A percentile compares a stretch with the other conserved stretches of the same genome.
Evolutionary conservation across 2,797 vertebrate species (phyloP).

Genomic region (Bufotes viridis): DNA sequence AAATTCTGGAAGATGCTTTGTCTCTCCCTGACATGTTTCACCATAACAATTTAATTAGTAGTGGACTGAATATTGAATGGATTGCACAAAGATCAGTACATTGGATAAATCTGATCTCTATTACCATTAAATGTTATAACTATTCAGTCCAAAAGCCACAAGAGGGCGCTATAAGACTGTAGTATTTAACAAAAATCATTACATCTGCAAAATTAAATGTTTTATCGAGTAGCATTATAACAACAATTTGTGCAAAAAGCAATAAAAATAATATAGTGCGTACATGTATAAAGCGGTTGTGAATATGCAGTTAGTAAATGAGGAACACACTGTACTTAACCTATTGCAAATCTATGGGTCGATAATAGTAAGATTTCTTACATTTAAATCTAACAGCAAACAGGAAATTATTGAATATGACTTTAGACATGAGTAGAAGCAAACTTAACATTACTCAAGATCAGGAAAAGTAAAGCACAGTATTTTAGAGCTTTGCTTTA

Average conservation of each 20-base stretch:
- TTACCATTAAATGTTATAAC: not conserved
- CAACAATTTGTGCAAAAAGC: not conserved
- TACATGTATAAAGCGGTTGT: not conserved
- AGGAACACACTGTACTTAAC: not conserved
- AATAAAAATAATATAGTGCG: not conserved
- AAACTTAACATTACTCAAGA: not conserved
- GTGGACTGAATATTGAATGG: not conserved
- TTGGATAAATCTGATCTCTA: not conserved
- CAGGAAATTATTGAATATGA: not conserved
- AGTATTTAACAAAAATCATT: not conserved
- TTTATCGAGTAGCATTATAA: not conserved
- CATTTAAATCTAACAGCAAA: not conserved
- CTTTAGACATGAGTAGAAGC: not conserved
- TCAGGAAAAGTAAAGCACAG: no score
- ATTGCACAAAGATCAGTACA: not conserved
- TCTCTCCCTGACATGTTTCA: no score
- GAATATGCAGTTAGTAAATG: not conserved
- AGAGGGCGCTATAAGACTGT: constrained; percentile 23
- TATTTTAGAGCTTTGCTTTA: no score
- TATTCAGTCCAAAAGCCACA: not conserved
- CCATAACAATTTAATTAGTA: no score
- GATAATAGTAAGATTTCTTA: not conserved
- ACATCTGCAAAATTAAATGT: not conserved
- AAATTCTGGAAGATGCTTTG: no score
- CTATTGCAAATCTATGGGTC: not conserved